These are phyloP conservation scores for Psittacula echo DNA, from an alignment of 2,797 vertebrate genomes.

Conservation along the genomic window DNA sequence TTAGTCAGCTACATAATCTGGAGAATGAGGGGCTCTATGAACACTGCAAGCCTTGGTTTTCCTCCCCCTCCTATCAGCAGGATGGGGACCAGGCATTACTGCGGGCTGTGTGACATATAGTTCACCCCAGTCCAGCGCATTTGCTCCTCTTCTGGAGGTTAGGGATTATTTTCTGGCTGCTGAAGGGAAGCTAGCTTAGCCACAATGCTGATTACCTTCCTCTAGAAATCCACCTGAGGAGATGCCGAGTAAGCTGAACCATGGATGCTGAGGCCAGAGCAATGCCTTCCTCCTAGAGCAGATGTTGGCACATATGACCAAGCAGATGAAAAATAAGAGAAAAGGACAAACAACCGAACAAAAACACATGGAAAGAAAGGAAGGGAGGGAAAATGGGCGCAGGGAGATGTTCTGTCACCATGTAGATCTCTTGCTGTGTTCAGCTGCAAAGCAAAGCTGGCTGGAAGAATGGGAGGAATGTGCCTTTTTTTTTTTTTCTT, in stretches of 20 bases:
- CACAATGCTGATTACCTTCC: background rate
- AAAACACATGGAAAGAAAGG: background rate
- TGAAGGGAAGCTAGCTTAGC: constrained; percentile 39
- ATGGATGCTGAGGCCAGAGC: background rate
- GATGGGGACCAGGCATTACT: background rate
- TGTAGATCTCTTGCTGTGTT: background rate
- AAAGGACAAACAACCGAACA: background rate
- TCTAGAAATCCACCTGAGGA: constrained; percentile 47
- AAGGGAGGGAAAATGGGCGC: background rate
- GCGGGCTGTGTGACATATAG: background rate
- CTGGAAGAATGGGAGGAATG: background rate
- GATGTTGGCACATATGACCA: background rate
- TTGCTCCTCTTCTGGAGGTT: background rate
- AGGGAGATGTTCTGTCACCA: background rate
- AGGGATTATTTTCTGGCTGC: background rate
- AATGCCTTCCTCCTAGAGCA: background rate
- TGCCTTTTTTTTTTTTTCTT: background rate
- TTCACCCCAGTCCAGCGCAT: background rate
- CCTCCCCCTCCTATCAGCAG: background rate
- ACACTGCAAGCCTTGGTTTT: background rate
- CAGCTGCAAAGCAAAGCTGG: background rate
- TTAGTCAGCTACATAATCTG: background rate
- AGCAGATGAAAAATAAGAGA: background rate
- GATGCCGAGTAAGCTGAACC: constrained; percentile 49
- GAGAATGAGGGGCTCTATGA: background rate